Conservation (phyloP, 37 sponge, comb jelly and placozoan species). For the Aplysina aerophoba region DNA sequence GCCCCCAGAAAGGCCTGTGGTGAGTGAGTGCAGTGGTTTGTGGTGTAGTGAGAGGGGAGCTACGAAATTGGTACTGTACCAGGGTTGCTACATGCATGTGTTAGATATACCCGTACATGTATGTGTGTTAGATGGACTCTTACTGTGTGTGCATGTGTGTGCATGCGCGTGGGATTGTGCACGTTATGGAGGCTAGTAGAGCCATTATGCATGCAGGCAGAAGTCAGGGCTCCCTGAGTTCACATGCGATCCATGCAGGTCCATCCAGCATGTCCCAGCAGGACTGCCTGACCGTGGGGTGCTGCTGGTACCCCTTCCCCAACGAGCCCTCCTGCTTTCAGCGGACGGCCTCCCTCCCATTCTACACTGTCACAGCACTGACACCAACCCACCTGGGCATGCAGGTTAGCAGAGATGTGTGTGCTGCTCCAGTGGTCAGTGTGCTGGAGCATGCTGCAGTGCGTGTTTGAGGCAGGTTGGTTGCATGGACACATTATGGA, state of each 20-base stretch:
- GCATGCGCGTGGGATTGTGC: neutral
- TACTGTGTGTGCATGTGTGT: constrained; percentile 1
- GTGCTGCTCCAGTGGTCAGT: neutral
- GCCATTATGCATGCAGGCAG: neutral
- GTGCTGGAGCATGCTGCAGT: no score
- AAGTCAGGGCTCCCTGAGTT: neutral
- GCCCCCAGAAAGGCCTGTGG: neutral
- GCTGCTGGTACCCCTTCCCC: constrained; percentile 14
- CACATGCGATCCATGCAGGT: neutral
- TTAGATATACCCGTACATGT: neutral
- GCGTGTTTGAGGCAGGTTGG: no score
- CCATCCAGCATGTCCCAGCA: neutral
- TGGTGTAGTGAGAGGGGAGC: neutral
- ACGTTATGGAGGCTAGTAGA: neutral
- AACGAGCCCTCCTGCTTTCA: constrained; percentile 57
- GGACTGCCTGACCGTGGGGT: neutral
- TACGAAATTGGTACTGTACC: neutral
- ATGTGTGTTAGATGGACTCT: neutral
- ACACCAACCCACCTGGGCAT: neutral
- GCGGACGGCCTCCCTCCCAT: constrained; percentile 2
- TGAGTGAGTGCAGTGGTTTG: neutral
- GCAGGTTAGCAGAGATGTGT: constrained; percentile 23
- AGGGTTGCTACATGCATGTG: neutral
- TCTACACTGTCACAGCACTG: constrained; percentile 1
- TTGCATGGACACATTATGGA: no score